Evolutionary conservation across 2,888 invertebrate genomes (phyloP).

Genomic region (Agrilus biguttatus): DNA sequence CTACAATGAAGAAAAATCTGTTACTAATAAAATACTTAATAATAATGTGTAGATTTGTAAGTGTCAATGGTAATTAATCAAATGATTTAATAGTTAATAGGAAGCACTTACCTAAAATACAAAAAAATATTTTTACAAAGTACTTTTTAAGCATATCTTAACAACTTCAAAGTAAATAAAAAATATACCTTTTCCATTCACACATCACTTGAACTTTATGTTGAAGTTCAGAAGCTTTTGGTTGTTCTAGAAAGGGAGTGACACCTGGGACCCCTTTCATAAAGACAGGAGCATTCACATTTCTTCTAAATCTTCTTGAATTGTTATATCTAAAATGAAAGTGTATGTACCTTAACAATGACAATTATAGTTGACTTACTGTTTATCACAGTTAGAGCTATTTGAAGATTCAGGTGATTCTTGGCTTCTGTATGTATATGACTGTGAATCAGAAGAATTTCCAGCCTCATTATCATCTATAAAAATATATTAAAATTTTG

Average conservation of each 20-base stretch:
- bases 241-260: conserved; percentile 47
- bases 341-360: no score
- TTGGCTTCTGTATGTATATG: no score
- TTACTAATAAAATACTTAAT: not conserved
- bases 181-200: conserved; percentile 47
- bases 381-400: no score
- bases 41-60: not conserved
- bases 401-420: no score
- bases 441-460: no score
- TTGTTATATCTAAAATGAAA: not conserved
- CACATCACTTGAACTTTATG: conserved; percentile 65
- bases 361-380: no score
- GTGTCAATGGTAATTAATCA: not conserved
- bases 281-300: conserved; percentile 50
- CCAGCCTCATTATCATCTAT: no score
- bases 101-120: no score
- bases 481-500: not conserved
- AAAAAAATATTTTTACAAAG: no score
- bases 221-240: conserved; percentile 46
- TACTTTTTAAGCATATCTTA: not conserved
- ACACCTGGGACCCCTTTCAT: conserved; percentile 82
- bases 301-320: conserved; percentile 3
- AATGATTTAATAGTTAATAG: not conserved
- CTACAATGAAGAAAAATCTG: conserved; percentile 13
- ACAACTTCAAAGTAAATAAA: not conserved